A percentile compares a stretch with the other conserved stretches of the same genome.
Conservation (phyloP, 2,113 vertebrate species). For the Panthera leo region DNA sequence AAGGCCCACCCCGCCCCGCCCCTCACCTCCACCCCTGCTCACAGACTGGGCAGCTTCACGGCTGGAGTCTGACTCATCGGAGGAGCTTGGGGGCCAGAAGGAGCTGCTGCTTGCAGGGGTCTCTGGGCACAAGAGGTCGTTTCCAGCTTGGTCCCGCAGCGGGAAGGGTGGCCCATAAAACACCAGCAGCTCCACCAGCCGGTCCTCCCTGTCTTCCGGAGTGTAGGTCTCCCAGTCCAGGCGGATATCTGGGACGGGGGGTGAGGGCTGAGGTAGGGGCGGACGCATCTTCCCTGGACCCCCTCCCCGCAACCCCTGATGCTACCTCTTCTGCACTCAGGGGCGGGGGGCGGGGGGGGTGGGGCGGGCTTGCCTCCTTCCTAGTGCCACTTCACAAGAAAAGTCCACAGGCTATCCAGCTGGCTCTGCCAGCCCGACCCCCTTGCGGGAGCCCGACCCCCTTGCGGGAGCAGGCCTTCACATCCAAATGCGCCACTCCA, state of each 20-base stretch:
- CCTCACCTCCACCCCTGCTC: background rate
- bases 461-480: rapidly evolving
- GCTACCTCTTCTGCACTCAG: no score
- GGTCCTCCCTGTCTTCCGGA: constrained; percentile 81
- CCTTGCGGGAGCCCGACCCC: background rate
- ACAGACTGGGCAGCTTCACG: background rate
- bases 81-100: background rate
- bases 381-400: no score
- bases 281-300: rapidly evolving
- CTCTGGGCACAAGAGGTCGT: constrained; percentile 60
- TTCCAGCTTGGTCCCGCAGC: constrained; percentile 82
- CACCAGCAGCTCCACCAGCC: constrained; percentile 89
- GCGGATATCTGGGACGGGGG: constrained; percentile 88
- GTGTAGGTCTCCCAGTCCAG: constrained; percentile 92
- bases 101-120: background rate
- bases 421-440: background rate
- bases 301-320: background rate
- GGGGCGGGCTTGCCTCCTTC: background rate
- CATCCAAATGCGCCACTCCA: background rate
- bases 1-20: background rate
- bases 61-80: background rate
- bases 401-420: background rate
- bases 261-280: rapidly evolving
- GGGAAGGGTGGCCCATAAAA: constrained; percentile 90
- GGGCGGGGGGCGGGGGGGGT: no score